Base-by-base conservation (phyloP, 2,797 vertebrate species). In the Adelosebastes latens region DNA sequence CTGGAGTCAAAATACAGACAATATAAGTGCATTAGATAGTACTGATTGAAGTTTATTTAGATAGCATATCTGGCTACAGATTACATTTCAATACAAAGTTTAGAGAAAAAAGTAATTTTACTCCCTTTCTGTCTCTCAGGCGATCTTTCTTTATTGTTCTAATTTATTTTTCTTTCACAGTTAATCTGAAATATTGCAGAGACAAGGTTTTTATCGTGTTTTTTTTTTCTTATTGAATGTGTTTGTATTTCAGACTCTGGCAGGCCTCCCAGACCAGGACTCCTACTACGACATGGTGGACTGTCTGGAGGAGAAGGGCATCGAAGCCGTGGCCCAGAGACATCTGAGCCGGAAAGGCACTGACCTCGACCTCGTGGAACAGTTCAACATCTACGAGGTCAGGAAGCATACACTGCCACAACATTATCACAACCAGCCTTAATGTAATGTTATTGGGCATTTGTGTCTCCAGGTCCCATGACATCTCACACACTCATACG, bases 331-430 rank as follows among this genome's bases (percentile, higher is more conserved):
- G 92, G 96, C 97, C 27, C 97, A 97, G 93, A 96, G 97, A 87
- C 97, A 99, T 91, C 93, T 99, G 88, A 96, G 93, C 93, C 97
- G 97, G 90, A 99, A 98, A 93, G 98, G 98, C 83, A 97, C 97
- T 1, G 98, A 99, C 93, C 95, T 99, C 62, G 98, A 99, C 94
- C 96, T 99, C 13, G 94, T 97, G 60, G 98, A 99, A 83, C 98
- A 99, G 90, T 96, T 99, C 88, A 99, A 98, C 94, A 98, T 98
- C 90, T 99, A 99, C 68, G 98, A 99, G 97, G 98, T 99, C 39
- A 80, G 84, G 2, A 72, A 79, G 16, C 24, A 18, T 27, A 16
- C 52, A 11, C n/a, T 2, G 16, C 31, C 72, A 46, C 13, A 46
- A 46, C 42, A 49, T 69, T n/a, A 66, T 49, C 10, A 72, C 20